A percentile compares a stretch with the other conserved stretches of the same genome.
phyloP scores from a whole-genome alignment of 2,888 invertebrate genomes.

The Eumacrocentrus americanus region DNA sequence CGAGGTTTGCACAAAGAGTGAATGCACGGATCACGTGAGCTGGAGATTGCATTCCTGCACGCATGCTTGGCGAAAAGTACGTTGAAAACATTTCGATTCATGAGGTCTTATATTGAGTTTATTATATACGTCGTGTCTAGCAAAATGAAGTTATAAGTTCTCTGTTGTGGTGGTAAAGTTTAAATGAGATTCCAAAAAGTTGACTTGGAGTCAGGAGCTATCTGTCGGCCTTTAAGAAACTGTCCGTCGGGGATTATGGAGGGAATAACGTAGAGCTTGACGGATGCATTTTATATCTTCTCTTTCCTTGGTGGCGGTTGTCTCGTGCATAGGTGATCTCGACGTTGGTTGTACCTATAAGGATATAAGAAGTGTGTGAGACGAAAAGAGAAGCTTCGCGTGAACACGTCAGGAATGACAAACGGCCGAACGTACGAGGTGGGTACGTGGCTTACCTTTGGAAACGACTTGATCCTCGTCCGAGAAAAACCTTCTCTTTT shows the following conservation, averaged over 20 bases:
- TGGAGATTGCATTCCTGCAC: conserved; percentile 25
- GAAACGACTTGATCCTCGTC: conserved; percentile 30
- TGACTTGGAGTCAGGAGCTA: background rate
- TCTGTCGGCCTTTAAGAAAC: conserved; percentile 13
- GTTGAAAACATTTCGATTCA: conserved; percentile 1
- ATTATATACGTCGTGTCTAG: background rate
- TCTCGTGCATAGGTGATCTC: conserved; percentile 29
- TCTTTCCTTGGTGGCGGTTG: conserved; percentile 24
- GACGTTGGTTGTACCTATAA: conserved; percentile 22
- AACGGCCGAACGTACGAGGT: conserved; percentile 28
- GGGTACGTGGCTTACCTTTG: conserved; percentile 31
- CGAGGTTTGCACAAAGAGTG: conserved; percentile 40
- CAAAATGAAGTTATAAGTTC: no score
- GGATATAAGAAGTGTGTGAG: conserved; percentile 18
- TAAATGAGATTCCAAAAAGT: conserved; percentile 4
- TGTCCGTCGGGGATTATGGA: conserved; percentile 16
- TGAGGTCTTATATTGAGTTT: background rate
- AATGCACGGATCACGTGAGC: conserved; percentile 25
- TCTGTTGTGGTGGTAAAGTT: no score
- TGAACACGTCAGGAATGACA: conserved; percentile 33
- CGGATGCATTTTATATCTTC: conserved; percentile 48
- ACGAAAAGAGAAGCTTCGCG: conserved; percentile 23
- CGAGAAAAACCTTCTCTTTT: conserved; percentile 19
- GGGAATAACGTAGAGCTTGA: conserved; percentile 37
- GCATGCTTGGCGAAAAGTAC: conserved; percentile 4